These are phyloP conservation scores for Morinoia aosen DNA, from an alignment of 2,888 invertebrate genomes.

Conservation along the genomic window DNA sequence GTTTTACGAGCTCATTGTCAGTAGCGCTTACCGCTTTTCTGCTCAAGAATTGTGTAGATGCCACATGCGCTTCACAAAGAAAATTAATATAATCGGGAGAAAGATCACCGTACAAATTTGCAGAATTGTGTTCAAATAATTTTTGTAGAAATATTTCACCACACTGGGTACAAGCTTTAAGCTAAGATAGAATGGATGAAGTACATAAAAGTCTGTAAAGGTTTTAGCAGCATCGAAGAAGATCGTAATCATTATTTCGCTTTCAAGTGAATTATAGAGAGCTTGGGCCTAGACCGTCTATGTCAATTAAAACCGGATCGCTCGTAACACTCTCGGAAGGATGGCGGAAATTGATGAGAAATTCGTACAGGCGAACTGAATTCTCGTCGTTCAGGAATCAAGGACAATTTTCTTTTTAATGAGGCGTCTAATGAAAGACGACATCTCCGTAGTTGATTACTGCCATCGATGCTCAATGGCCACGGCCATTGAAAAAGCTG, in stretches of 20 bases:
- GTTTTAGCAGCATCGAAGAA: no score
- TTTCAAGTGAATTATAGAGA: not conserved
- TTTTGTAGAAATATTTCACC: no score
- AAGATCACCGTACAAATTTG: no score
- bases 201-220: no score
- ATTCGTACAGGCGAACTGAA: not conserved
- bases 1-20: no score
- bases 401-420: constrained; percentile 10
- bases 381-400: not conserved
- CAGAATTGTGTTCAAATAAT: no score
- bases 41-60: no score
- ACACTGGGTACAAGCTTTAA: no score
- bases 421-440: not conserved
- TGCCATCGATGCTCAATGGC: not conserved
- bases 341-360: not conserved
- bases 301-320: not conserved
- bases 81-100: no score
- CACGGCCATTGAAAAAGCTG: not conserved
- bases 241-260: not conserved
- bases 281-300: not conserved
- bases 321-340: not conserved
- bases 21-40: no score
- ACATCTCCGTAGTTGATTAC: not conserved
- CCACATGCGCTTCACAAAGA: no score
- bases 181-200: no score